Evolutionary conservation across 2,888 invertebrate species (phyloP).

Genomic region (Eudasyphora cyanicolor): DNA sequence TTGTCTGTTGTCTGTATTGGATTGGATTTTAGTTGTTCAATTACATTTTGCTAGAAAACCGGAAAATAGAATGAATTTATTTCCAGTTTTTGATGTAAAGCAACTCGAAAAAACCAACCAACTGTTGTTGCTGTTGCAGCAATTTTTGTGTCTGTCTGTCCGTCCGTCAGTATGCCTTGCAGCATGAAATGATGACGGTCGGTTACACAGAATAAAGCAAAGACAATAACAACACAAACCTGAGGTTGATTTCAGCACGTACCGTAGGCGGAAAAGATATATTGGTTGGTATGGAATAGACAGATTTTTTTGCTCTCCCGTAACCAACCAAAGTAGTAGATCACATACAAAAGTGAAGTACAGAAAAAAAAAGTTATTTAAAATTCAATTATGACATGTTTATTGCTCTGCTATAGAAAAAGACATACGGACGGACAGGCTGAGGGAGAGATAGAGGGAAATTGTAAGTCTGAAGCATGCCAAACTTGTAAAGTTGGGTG

Average conservation of each 20-base stretch:
- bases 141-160: neutral
- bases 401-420: conserved; percentile 19
- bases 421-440: too few relatives aligned
- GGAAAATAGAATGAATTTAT: conserved; percentile 60
- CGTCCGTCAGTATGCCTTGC: neutral
- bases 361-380: conserved; percentile 39
- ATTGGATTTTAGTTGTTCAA: conserved; percentile 12
- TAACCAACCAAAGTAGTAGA: conserved; percentile 18
- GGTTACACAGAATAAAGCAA: neutral
- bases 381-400: conserved; percentile 62
- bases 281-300: conserved; percentile 19
- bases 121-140: conserved; percentile 2
- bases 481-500: too few relatives aligned
- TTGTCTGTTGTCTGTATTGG: conserved; percentile 1
- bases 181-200: neutral
- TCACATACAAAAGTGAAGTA: neutral
- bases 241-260: conserved; percentile 62
- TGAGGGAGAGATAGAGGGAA: too few relatives aligned
- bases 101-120: neutral
- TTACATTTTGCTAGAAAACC: conserved; percentile 57
- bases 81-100: conserved; percentile 20
- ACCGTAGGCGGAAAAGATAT: conserved; percentile 62
- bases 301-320: conserved; percentile 42
- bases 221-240: conserved; percentile 26
- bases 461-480: too few relatives aligned